A percentile compares a stretch with the other conserved stretches of the same genome.
These are phyloP conservation scores for Lissocephala sabroskyi DNA, from an alignment of 2,888 invertebrate species.

Conservation along the genomic window DNA sequence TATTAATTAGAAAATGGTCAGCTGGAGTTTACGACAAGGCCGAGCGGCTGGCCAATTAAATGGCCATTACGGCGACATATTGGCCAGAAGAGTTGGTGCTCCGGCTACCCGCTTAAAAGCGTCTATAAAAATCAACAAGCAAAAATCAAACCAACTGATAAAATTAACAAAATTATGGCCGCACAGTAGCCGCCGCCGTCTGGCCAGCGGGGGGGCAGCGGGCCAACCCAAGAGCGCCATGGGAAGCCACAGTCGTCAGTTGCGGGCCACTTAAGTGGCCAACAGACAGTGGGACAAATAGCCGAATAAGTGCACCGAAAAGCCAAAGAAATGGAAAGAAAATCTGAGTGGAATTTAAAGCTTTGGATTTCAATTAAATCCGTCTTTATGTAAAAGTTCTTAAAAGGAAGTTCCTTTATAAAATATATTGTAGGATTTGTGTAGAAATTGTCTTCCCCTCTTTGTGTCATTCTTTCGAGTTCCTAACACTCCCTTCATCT, in stretches of 20 bases:
- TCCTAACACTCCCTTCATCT: too few relatives aligned
- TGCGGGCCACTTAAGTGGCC: too few relatives aligned
- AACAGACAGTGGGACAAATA: too few relatives aligned
- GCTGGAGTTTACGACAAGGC: conserved; percentile 39
- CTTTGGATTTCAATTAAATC: too few relatives aligned
- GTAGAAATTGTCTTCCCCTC: too few relatives aligned
- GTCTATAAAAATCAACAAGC: conserved; percentile 46
- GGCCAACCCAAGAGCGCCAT: conserved; percentile 20
- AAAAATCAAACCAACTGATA: conserved; percentile 35
- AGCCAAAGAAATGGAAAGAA: too few relatives aligned
- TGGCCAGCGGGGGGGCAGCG: not conserved
- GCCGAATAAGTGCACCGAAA: too few relatives aligned
- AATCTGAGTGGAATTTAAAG: too few relatives aligned
- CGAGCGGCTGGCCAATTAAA: conserved; percentile 45
- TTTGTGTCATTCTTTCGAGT: too few relatives aligned
- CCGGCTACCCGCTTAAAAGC: conserved; percentile 45
- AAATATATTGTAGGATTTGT: too few relatives aligned
- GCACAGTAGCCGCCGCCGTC: conserved; percentile 34
- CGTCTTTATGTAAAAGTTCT: too few relatives aligned
- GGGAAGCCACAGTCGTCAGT: conserved; percentile 17
- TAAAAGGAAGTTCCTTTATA: too few relatives aligned
- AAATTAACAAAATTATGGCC: conserved; percentile 46
- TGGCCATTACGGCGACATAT: conserved; percentile 42
- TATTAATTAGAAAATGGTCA: conserved; percentile 39
- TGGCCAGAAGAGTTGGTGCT: conserved; percentile 16